These are phyloP conservation scores for Caenorhabditis wallacei DNA, from an alignment of 2,888 invertebrate genomes.

Conservation along the genomic window DNA sequence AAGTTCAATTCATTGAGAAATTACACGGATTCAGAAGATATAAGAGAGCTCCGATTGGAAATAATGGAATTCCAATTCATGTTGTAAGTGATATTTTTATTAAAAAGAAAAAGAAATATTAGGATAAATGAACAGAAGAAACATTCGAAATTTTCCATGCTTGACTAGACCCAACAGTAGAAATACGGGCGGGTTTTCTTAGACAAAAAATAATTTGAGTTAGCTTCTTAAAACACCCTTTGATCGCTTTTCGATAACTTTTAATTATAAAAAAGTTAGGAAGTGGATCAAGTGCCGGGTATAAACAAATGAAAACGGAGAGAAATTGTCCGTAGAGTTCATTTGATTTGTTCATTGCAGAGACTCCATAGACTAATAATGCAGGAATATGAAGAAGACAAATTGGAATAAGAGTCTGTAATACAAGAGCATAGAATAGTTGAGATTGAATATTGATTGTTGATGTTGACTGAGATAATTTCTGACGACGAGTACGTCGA, in stretches of 20 bases:
- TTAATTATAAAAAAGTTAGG: constrained; percentile 55
- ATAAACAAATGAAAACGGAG: constrained; percentile 21
- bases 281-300: constrained; percentile 42
- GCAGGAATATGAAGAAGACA: constrained; percentile 40
- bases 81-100: constrained; percentile 14
- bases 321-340: constrained; percentile 14
- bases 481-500: not conserved
- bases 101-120: not conserved
- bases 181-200: not conserved
- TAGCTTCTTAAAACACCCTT: not conserved
- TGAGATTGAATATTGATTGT: constrained; percentile 1
- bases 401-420: constrained; percentile 31
- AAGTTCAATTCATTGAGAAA: constrained; percentile 54
- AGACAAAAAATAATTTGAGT: not conserved
- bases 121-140: not conserved
- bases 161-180: not conserved
- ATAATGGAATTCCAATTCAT: constrained; percentile 11
- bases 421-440: constrained; percentile 29
- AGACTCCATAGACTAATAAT: constrained; percentile 2
- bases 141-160: not conserved
- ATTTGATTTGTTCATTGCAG: constrained; percentile 7
- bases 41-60: constrained; percentile 15
- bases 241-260: constrained; percentile 27
- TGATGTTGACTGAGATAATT: not conserved
- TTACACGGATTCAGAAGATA: constrained; percentile 47